Conservation (phyloP, 2,888 invertebrate species). For the Ophion slaviceki region DNA sequence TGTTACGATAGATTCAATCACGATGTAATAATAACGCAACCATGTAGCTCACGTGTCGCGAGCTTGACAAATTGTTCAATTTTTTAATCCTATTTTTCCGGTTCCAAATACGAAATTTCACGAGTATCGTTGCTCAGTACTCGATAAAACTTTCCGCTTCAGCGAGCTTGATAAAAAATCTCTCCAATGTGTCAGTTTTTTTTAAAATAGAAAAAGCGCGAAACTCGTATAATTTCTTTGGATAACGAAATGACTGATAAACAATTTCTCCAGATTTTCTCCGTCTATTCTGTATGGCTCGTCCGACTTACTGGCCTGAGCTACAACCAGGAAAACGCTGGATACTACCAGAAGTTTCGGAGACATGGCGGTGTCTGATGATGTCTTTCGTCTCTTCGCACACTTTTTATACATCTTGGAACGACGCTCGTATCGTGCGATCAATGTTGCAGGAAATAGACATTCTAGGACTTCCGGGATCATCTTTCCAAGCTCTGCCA, state of each 20-base stretch:
- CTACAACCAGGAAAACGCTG: slow-evolving; percentile 59
- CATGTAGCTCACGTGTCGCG: no score
- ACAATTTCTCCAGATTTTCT: no score
- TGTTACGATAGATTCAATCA: no score
- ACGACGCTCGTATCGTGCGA: neutral
- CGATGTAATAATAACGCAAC: neutral
- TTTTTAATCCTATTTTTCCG: no score
- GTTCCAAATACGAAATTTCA: no score
- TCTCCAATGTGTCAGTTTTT: neutral
- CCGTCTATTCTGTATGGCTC: no score
- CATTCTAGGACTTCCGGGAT: neutral
- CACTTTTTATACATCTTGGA: slow-evolving; percentile 10
- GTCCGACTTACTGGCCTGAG: slow-evolving; percentile 69
- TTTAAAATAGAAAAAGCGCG: no score
- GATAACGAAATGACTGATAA: no score
- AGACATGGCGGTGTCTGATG: slow-evolving; percentile 64
- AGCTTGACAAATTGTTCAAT: neutral
- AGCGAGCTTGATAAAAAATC: no score
- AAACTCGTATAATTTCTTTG: neutral
- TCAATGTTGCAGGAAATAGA: neutral
- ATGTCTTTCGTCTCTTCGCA: neutral
- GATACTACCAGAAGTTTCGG: slow-evolving; percentile 62
- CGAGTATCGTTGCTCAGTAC: no score
- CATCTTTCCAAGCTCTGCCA: no score
- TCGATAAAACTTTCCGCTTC: no score